Evolutionary conservation across 2,797 vertebrate species (phyloP).

Genomic region (Psittacula echo): DNA sequence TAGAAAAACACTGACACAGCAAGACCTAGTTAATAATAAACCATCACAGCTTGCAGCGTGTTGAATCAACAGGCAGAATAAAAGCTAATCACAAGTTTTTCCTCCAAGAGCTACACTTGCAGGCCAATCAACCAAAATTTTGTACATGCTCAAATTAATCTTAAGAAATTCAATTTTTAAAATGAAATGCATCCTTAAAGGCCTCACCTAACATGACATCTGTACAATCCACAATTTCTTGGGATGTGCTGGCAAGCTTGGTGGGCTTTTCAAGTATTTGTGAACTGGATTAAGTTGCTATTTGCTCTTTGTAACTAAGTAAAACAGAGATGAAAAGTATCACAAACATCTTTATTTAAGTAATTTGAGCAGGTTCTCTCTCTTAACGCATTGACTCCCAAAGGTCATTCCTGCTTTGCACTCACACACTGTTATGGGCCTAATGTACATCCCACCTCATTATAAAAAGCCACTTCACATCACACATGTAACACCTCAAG

Average conservation of each 20-base stretch:
- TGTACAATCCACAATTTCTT: not conserved
- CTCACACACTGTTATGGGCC: not conserved
- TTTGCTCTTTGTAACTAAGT: not conserved
- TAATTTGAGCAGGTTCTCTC: not conserved
- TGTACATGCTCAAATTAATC: not conserved
- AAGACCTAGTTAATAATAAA: not conserved
- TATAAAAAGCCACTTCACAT: not conserved
- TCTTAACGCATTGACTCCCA: not conserved
- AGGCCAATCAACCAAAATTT: not conserved
- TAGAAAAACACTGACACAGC: not conserved
- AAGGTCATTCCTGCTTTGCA: not conserved
- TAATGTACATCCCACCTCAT: accelerated
- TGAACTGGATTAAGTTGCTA: not conserved
- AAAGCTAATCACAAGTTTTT: not conserved
- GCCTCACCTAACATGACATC: not conserved
- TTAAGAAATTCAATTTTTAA: not conserved
- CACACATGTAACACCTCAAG: no score
- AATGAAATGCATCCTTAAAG: not conserved
- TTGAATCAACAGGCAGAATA: not conserved
- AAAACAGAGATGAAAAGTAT: not conserved
- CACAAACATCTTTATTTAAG: not conserved
- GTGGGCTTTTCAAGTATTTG: not conserved
- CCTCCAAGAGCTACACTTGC: not conserved
- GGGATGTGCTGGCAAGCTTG: not conserved
- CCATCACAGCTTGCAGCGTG: not conserved